A percentile compares a stretch with the other conserved stretches of the same genome.
phyloP scores from a whole-genome alignment of 2,113 vertebrate species.

The Neomonachus schauinslandi region DNA sequence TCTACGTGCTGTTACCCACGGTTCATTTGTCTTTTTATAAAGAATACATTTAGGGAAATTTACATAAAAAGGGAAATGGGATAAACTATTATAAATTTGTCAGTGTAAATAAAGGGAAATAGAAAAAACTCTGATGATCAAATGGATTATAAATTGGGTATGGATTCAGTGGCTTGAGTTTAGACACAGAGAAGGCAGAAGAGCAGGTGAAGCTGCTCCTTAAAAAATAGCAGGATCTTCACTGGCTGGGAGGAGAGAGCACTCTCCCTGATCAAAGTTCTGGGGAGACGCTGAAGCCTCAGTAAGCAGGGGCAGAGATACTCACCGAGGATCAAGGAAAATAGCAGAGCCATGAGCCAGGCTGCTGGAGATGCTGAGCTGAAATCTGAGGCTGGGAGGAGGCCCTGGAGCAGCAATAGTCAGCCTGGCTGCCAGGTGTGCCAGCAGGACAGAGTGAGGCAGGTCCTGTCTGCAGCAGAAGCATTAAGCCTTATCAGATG shows the following conservation, averaged over 20 bases:
- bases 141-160: neutral
- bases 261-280: neutral
- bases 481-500: neutral
- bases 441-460: neutral
- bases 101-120: neutral
- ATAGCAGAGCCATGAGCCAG: slow-evolving; percentile 13
- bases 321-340: slow-evolving; percentile 67
- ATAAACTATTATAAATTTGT: neutral
- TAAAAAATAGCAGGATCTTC: neutral
- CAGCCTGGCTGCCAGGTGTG: neutral
- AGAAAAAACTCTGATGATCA: neutral
- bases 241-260: neutral
- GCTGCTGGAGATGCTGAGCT: neutral
- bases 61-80: neutral
- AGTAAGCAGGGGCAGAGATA: neutral
- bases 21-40: neutral
- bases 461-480: neutral
- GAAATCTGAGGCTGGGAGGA: neutral
- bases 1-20: neutral
- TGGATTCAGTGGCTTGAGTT: neutral
- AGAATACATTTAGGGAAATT: neutral
- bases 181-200: neutral
- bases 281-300: neutral
- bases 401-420: neutral
- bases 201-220: neutral